These are phyloP conservation scores for Epistrophe grossulariae DNA, from an alignment of 2,888 invertebrate genomes.

Conservation along the genomic window DNA sequence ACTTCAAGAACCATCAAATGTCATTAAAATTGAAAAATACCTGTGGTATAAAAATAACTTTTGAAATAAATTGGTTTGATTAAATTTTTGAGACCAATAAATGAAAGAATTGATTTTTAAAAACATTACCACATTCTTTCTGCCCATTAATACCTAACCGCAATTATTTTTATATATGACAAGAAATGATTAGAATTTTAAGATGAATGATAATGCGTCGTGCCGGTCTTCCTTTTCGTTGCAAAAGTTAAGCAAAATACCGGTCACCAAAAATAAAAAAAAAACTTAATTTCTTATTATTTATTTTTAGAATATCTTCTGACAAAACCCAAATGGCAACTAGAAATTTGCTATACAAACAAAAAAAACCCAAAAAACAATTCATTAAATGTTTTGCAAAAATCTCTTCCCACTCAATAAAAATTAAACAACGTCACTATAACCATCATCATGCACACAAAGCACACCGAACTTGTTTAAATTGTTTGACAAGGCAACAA, in stretches of 20 bases:
- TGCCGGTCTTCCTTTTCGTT: background rate
- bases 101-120: no score
- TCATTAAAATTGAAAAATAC: no score
- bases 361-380: background rate
- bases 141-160: no score
- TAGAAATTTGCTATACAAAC: background rate
- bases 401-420: slow-evolving; percentile 29
- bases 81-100: no score
- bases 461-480: slow-evolving; percentile 30
- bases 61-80: no score
- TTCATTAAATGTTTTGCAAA: background rate
- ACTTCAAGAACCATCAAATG: no score
- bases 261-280: background rate
- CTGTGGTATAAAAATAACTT: no score
- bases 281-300: background rate
- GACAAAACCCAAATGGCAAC: slow-evolving; percentile 1
- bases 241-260: background rate
- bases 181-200: no score
- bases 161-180: no score
- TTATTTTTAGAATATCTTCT: background rate
- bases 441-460: background rate
- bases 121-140: no score
- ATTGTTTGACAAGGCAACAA: slow-evolving; percentile 48
- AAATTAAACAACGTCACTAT: slow-evolving; percentile 3
- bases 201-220: no score